Evolutionary conservation across 1,140 invertebrate genomes (phyloP), one percentile per base, ranked within the genome.

Genomic region (Rhizoglyphus robini): DNA sequence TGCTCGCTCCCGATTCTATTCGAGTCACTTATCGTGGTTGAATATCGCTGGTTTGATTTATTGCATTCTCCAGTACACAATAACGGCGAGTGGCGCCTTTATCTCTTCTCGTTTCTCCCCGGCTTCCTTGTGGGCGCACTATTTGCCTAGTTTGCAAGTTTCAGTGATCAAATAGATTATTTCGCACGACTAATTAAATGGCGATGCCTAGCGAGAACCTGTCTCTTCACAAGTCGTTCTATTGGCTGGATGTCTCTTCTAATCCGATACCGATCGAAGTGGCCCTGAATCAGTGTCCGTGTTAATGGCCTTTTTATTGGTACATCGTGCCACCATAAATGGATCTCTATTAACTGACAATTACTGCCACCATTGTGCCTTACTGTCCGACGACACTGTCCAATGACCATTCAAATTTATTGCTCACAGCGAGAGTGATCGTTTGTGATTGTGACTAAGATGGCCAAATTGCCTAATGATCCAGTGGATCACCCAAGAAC

Each of bases 341-440:
- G 51, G 51, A 54, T 15, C 51, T 54, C 51, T 54, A 54, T 54
- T 54, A 54, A 23, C 51, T 54, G 51, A 54, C 51, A 54, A 54
- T 54, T 54, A 54, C 20, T 54, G 51, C 51, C 51, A 11, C 36
- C 36, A 41, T 41, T 41, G n/a, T n/a, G n/a, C n/a, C n/a, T n/a
- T n/a, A n/a, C n/a, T n/a, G n/a, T n/a, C n/a, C n/a, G n/a, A n/a
- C n/a, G n/a, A n/a, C n/a, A n/a, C n/a, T n/a, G n/a, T n/a, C n/a
- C n/a, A n/a, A n/a, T n/a, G n/a, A n/a, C n/a, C n/a, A n/a, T n/a
- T n/a, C n/a, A n/a, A n/a, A n/a, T n/a, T n/a, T n/a, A n/a, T n/a
- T n/a, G n/a, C n/a, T n/a, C n/a, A n/a, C n/a, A n/a, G n/a, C n/a
- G n/a, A n/a, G n/a, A n/a, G n/a, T n/a, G n/a, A n/a, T n/a, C n/a